phyloP scores from a whole-genome alignment of 2,113 vertebrate species.

The Coptodon bakossiorum region DNA sequence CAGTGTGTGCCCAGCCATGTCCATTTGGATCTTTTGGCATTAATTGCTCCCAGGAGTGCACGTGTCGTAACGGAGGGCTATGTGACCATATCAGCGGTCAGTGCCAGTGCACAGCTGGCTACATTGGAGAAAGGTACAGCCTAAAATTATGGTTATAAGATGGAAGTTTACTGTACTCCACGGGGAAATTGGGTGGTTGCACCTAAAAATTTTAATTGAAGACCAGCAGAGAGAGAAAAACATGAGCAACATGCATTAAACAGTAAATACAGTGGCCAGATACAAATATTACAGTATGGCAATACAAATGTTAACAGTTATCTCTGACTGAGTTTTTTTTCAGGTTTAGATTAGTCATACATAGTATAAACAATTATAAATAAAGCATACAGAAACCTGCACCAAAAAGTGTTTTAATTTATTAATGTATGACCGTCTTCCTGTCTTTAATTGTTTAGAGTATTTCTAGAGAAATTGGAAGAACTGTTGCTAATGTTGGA shows the following conservation, averaged over 20 bases:
- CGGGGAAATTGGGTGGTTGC: background rate
- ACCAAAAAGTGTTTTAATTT: background rate
- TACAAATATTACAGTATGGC: background rate
- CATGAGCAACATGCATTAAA: background rate
- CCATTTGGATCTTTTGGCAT: conserved; percentile 82
- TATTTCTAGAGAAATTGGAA: accelerated
- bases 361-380: background rate
- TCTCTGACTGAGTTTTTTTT: background rate
- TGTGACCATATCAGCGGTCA: conserved; percentile 90
- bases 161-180: background rate
- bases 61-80: conserved; percentile 85
- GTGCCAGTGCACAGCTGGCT: conserved; percentile 84
- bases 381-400: background rate
- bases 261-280: background rate
- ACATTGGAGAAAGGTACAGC: conserved; percentile 84
- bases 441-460: background rate
- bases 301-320: accelerated
- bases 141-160: background rate
- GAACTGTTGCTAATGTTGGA: background rate
- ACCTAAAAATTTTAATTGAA: background rate
- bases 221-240: background rate
- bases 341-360: background rate
- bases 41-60: conserved; percentile 87
- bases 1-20: conserved; percentile 89
- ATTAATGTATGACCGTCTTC: background rate